Evolutionary conservation across 1,140 invertebrate species (phyloP).

Genomic region (Musca domestica): DNA sequence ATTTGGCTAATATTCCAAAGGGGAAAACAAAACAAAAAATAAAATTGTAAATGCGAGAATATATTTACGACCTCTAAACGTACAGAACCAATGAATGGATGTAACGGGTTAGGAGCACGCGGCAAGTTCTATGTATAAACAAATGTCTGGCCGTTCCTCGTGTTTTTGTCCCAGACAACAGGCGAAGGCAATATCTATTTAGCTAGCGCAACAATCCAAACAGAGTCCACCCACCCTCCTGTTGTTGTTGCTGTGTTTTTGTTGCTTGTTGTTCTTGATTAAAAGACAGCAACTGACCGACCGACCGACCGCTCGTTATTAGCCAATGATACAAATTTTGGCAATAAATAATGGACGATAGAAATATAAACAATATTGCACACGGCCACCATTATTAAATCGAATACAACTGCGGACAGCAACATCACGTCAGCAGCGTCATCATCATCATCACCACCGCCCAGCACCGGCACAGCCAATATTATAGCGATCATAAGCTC

Average conservation of each 20-base stretch:
- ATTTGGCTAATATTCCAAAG: too few species aligned
- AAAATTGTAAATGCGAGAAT: too few species aligned
- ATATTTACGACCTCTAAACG: too few species aligned
- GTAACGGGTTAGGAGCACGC: too few species aligned
- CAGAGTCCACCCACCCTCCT: background rate
- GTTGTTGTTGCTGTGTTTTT: conserved; percentile 6
- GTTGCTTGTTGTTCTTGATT: too few species aligned
- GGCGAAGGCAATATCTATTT: too few species aligned
- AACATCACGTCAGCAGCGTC: background rate
- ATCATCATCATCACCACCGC: background rate
- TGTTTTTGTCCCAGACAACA: too few species aligned
- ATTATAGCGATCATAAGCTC: background rate
- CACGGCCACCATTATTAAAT: conserved; percentile 41
- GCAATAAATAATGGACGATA: conserved; percentile 27
- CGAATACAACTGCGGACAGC: conserved; percentile 2
- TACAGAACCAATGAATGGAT: too few species aligned
- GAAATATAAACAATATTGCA: conserved; percentile 54
- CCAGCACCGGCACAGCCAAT: background rate
- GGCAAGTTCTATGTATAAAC: too few species aligned
- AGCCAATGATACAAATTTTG: conserved; percentile 27
- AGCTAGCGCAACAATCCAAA: too few species aligned
- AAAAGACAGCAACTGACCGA: conserved; percentile 20
- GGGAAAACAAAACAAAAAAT: too few species aligned
- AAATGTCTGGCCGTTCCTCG: too few species aligned
- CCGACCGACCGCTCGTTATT: conserved; percentile 25